phyloP scores from a whole-genome alignment of 2,888 invertebrate genomes.

The Escarpia spicata region DNA sequence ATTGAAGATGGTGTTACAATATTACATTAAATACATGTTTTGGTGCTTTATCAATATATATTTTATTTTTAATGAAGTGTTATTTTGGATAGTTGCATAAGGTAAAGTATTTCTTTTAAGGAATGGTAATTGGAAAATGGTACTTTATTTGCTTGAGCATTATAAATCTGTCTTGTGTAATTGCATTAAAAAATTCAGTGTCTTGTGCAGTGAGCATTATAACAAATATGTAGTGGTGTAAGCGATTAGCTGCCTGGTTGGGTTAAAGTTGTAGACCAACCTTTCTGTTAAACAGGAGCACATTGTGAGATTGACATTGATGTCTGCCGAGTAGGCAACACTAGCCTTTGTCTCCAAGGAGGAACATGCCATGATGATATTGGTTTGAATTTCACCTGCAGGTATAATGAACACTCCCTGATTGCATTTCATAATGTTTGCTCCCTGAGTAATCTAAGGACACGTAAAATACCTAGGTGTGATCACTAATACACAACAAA shows the following conservation, averaged over 20 bases:
- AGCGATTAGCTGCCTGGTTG: neutral
- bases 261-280: neutral
- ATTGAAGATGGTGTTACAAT: no score
- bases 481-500: neutral
- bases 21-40: no score
- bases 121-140: no score
- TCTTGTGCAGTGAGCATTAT: neutral
- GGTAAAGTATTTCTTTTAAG: no score
- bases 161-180: neutral
- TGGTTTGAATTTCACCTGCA: slow-evolving; percentile 17
- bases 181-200: neutral
- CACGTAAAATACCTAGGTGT: neutral
- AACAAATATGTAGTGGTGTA: neutral
- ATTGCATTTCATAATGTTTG: neutral
- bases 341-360: slow-evolving; percentile 29
- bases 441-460: neutral
- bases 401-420: neutral
- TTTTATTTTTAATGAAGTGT: no score
- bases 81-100: no score
- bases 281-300: neutral
- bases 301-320: neutral
- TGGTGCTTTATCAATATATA: no score
- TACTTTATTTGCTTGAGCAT: no score
- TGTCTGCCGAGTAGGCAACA: neutral
- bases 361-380: slow-evolving; percentile 20